These are phyloP conservation scores for Diogma glabrata DNA, from an alignment of 2,888 invertebrate species.

Conservation along the genomic window DNA sequence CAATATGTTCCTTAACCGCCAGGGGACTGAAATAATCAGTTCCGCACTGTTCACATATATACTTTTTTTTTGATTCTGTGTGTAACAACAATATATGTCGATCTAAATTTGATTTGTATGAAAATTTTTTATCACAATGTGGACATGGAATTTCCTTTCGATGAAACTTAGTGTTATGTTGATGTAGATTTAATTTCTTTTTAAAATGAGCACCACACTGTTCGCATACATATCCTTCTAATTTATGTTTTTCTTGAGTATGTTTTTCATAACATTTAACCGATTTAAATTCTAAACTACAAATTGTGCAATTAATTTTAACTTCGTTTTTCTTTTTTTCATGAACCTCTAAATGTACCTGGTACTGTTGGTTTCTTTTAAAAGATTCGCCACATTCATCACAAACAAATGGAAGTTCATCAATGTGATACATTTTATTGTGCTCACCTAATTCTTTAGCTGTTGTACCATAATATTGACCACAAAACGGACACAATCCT, in stretches of 20 bases:
- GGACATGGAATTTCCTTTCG: constrained; percentile 37
- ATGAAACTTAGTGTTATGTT: constrained; percentile 34
- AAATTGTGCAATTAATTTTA: constrained; percentile 34
- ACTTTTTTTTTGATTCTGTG: constrained; percentile 35
- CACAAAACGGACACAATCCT: constrained; percentile 35
- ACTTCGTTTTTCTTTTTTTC: constrained; percentile 37
- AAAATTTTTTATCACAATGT: constrained; percentile 36
- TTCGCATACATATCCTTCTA: constrained; percentile 36
- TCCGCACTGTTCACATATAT: constrained; percentile 36
- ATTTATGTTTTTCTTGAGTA: constrained; percentile 34
- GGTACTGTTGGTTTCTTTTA: constrained; percentile 35
- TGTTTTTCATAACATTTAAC: constrained; percentile 34
- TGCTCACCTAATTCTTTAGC: constrained; percentile 22
- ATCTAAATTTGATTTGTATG: constrained; percentile 35
- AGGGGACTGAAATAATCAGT: constrained; percentile 36
- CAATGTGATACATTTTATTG: constrained; percentile 33
- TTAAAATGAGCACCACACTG: constrained; percentile 34
- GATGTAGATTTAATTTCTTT: constrained; percentile 34
- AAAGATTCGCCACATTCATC: constrained; percentile 37
- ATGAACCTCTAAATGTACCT: constrained; percentile 36
- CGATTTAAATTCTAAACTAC: constrained; percentile 32
- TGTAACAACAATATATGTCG: constrained; percentile 36
- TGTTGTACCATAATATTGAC: constrained; percentile 29
- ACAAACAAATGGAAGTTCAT: constrained; percentile 36
- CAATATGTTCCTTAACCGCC: constrained; percentile 35